Conservation (phyloP, 2,888 invertebrate species). For the Acleris cristana region DNA sequence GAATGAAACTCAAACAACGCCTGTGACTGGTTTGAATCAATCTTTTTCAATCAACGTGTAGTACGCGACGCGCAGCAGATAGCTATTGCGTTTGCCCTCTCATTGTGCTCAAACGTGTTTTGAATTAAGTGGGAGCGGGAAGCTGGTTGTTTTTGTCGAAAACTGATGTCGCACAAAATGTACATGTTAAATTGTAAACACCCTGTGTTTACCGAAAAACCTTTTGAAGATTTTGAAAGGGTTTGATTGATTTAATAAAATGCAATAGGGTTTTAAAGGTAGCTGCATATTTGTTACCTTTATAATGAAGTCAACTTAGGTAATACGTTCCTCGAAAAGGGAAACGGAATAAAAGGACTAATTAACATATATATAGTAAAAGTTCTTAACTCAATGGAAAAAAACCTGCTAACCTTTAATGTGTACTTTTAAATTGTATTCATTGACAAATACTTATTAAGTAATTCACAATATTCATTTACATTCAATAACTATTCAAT, state of each 20-base stretch:
- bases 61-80: conserved; percentile 37
- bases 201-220: conserved; percentile 38
- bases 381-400: too few relatives aligned
- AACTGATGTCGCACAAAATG: conserved; percentile 58
- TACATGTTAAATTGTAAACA: conserved; percentile 50
- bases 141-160: conserved; percentile 58
- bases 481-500: too few relatives aligned
- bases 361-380: too few relatives aligned
- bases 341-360: too few relatives aligned
- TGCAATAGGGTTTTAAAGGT: background rate
- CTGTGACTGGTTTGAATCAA: conserved; percentile 33
- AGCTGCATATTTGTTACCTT: too few relatives aligned
- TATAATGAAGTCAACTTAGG: too few relatives aligned
- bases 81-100: conserved; percentile 58
- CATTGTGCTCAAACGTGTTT: conserved; percentile 61
- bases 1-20: conserved; percentile 34
- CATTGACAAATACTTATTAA: too few relatives aligned
- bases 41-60: conserved; percentile 38
- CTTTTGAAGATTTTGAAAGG: conserved; percentile 2
- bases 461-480: too few relatives aligned
- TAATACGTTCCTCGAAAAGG: too few relatives aligned
- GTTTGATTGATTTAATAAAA: conserved; percentile 1
- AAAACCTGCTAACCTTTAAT: too few relatives aligned
- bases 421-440: too few relatives aligned
- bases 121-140: conserved; percentile 59